Base-by-base conservation (phyloP, 2,797 vertebrate species). In the Acanthurus leucopareius region DNA sequence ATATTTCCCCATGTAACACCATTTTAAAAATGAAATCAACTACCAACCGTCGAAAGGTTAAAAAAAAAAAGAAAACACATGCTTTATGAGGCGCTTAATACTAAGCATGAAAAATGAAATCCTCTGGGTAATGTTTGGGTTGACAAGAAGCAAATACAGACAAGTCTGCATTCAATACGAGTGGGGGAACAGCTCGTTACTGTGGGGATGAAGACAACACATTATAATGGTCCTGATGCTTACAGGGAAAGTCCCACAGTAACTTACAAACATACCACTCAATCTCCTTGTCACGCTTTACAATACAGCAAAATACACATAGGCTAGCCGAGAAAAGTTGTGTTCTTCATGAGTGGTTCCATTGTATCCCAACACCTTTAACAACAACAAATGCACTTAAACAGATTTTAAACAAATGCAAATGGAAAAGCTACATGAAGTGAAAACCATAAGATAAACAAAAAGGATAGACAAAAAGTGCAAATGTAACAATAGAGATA, bases 221-320 rank as follows among this genome's bases (percentile, higher is more conserved):
- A 68, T 83, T 61, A 81, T 77, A 80, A 89, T 73, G 35, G 69
- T 32, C 81, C 74, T 75, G 57, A 88, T 78, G 79, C 79, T 69
- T 73, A 70, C 72, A 83, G 62, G 62, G 83, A 67, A 86, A 87
- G 78, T 83, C 62, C 53, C 77, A 80, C 69, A 71, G 69, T 79
- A 84, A 64, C 53, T 77, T 73, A 40, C 56, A 70, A 72, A 77
- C 49, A 77, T 80, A 73, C 68, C 15, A 25, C 47, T 85, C 67
- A 57, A 40, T 77, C 47, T 80, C 65, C 32, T 62, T 69, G 77
- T 49, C 65, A 42, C 11, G 38, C 70, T 63, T 20, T 32, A 54
- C 56, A 61, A 28, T 72, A 53, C 40, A 32, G 54, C 8, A 57
- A 72, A 66, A 71, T 20, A 53, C 44, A 83, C n/a, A 45, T 51